Base-by-base conservation (phyloP, 2,113 vertebrate genomes). In the Notechis scutatus region DNA sequence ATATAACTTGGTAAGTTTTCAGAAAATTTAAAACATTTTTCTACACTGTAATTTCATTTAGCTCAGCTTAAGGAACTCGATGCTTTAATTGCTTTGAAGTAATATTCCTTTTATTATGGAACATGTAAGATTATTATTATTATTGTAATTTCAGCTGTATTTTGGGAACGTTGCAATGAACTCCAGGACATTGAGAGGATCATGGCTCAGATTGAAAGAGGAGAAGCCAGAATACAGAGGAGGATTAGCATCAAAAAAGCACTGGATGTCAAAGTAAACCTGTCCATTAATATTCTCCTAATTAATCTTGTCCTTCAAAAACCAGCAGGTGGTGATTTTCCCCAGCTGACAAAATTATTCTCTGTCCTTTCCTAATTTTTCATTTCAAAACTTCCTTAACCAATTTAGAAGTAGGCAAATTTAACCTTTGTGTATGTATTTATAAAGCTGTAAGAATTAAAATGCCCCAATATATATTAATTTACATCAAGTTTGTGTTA, bases 171-270 rank as follows among this genome's bases (percentile, higher is more conserved):
- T 85, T 99, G 98, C 94, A 99, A 98, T 96, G 98, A 99, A 92
- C 98, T 99, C 1, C 98, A 99, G 94, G 98, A 99, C 93, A 98
- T 99, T 95, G 98, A 99, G 96, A 98, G 97, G 96, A 98, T 99
- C 86, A 98, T 99, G 98, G 98, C 98, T 93, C 98, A 99, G 7
- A 98, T 99, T 93, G 98, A 99, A 97, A 97, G 98, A 90, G 98
- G 98, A 91, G 98, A 99, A 94, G 98, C 98, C 91, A 98, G 98
- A 96, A 99, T 99, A 96, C 98, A 99, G 4, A 97, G 98, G 91
- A 98, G 98, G 59, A 99, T 99, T 96, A 98, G 98, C 96, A 99
- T 99, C 96, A 99, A 99, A 97, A 99, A 98, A 97, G 98, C 98
- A 6, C 96, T 99, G 5, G 98, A 99, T 96, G 97, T 98, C 92